Evolutionary conservation across 2,888 invertebrate species (phyloP).

Genomic region (Eupithecia tripunctaria): DNA sequence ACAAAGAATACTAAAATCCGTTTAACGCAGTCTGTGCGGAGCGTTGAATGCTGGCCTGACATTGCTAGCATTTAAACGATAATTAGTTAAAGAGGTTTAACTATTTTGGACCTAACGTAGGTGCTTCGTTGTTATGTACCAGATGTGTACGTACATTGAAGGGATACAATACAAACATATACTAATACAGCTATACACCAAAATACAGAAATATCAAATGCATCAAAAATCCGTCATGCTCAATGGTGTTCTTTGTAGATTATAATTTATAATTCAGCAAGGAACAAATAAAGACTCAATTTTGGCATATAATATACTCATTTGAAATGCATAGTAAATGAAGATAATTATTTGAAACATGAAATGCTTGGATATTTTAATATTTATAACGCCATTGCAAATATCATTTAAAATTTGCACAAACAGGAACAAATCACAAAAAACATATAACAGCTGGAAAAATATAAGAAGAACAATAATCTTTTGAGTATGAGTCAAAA

Average conservation of each 20-base stretch:
- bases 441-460: background rate
- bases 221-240: background rate
- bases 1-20: no score
- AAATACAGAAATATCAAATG: background rate
- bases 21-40: no score
- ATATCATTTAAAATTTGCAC: background rate
- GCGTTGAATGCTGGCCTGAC: no score
- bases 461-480: background rate
- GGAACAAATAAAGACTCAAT: background rate
- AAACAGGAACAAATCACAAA: background rate
- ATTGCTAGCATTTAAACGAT: no score
- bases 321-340: background rate
- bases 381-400: background rate
- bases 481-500: background rate
- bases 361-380: background rate
- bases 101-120: no score
- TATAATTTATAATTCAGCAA: background rate
- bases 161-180: conserved; percentile 1
- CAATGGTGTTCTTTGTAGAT: background rate
- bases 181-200: background rate
- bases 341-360: background rate
- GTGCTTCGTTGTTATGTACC: background rate
- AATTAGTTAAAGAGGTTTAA: background rate
- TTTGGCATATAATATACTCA: background rate
- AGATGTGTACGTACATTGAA: background rate